Conservation (phyloP, 2,113 vertebrate species). For the Chloropsis hardwickii region DNA sequence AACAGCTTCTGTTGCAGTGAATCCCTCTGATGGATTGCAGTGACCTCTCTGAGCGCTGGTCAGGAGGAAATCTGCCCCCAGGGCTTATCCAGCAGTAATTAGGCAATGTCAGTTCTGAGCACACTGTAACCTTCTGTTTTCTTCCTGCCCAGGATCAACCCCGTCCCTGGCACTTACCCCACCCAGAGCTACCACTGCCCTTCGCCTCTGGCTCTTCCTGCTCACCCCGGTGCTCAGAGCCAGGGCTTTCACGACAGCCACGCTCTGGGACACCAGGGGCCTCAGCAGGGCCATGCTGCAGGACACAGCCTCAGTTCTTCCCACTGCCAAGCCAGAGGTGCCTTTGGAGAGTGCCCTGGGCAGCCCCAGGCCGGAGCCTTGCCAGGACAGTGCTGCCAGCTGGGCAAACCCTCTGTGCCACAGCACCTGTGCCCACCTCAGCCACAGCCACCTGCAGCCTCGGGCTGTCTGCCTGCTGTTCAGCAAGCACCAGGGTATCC, state of each 20-base stretch:
- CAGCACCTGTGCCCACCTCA: neutral
- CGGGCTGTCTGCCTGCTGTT: neutral
- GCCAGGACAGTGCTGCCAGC: neutral
- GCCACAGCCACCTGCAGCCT: neutral
- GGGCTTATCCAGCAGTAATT: neutral
- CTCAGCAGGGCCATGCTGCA: neutral
- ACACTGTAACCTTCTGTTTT: neutral
- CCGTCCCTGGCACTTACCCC: slow-evolving; percentile 70
- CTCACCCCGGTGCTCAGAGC: neutral
- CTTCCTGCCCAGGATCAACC: slow-evolving; percentile 63
- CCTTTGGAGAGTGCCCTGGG: neutral
- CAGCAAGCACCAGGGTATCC: neutral
- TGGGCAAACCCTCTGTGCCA: neutral
- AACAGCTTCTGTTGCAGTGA: neutral
- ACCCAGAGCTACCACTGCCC: slow-evolving; percentile 66
- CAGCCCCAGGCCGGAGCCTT: neutral
- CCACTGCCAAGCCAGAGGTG: neutral
- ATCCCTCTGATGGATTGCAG: neutral
- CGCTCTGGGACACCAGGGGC: neutral
- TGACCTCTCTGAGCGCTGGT: neutral
- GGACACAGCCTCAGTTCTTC: neutral
- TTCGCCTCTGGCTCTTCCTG: neutral
- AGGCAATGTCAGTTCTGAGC: neutral
- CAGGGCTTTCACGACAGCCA: neutral
- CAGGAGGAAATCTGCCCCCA: neutral